phyloP scores from a whole-genome alignment of 1,140 invertebrate species.

The Aleiodes sp. region DNA sequence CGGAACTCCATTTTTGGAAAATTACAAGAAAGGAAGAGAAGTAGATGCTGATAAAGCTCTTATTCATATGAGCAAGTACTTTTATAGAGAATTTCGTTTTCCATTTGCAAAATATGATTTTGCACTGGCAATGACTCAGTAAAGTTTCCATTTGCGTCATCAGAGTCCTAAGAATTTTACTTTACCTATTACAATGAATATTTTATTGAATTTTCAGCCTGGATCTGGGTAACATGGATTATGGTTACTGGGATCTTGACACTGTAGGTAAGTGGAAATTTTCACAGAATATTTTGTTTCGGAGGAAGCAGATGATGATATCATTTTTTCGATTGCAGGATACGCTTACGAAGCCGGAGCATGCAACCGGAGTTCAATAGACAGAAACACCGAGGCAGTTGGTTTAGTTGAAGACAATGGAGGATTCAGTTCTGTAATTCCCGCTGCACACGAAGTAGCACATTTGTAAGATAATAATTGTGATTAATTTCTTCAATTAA shows the following conservation, averaged over 20 bases:
- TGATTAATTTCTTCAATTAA: no score
- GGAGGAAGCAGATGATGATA: background rate
- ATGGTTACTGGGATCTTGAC: no score
- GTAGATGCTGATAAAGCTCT: conserved; percentile 51
- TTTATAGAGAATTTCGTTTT: conserved; percentile 39
- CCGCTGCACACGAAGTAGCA: conserved; percentile 55
- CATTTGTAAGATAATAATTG: conserved; percentile 57
- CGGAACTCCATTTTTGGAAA: conserved; percentile 45
- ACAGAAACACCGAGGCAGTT: conserved; percentile 46
- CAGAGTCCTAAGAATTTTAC: no score
- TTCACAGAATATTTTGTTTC: no score
- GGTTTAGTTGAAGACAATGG: conserved; percentile 56
- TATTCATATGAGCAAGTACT: conserved; percentile 47
- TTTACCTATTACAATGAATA: background rate
- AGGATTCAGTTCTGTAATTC: conserved; percentile 54
- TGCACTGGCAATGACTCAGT: conserved; percentile 44
- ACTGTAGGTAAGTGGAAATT: no score
- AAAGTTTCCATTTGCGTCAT: conserved; percentile 11
- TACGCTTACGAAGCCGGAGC: conserved; percentile 50
- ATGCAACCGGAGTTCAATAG: conserved; percentile 41
- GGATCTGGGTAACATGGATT: conserved; percentile 42
- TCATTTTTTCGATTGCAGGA: conserved; percentile 31
- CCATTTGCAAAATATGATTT: conserved; percentile 39
- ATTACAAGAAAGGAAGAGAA: conserved; percentile 33
- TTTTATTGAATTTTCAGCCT: conserved; percentile 24